Percentiles rank a stretch among this genome's conserved stretches.
These are phyloP conservation scores for Penelope pileata DNA, from an alignment of 2,113 vertebrate genomes.

Conservation along the genomic window DNA sequence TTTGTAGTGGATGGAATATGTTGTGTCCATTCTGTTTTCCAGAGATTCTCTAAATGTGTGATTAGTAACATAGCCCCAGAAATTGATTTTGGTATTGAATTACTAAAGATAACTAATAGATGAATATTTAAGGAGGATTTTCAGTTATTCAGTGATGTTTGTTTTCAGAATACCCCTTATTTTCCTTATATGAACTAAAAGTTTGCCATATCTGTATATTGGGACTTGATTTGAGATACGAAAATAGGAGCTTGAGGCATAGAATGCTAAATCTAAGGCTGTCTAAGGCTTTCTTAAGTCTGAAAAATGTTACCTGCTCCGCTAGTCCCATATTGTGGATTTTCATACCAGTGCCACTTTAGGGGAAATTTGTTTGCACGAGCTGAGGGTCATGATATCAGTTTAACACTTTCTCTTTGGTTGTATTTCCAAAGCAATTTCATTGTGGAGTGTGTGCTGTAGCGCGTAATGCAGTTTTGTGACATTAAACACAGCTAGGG, in stretches of 20 bases:
- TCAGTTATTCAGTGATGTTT: background rate
- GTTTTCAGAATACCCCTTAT: background rate
- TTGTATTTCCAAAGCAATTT: background rate
- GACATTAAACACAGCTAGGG: background rate
- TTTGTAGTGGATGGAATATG: background rate
- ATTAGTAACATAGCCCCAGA: background rate
- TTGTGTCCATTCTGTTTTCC: background rate
- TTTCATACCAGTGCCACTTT: background rate
- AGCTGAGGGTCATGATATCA: background rate
- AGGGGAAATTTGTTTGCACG: background rate
- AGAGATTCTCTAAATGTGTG: background rate
- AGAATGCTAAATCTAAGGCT: background rate
- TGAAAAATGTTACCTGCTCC: background rate
- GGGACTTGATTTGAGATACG: background rate
- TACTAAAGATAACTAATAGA: background rate
- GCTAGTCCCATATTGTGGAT: background rate
- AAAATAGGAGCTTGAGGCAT: background rate
- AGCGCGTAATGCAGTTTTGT: background rate
- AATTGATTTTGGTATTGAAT: background rate
- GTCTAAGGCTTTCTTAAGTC: background rate
- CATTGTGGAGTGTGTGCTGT: background rate
- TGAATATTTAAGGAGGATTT: background rate
- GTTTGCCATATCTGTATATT: background rate
- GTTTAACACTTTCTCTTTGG: background rate
- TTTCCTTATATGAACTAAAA: background rate